Percentiles rank a stretch among this genome's conserved stretches.
phyloP scores from a whole-genome alignment of 1,140 invertebrate genomes.

The Subanguina moxae region DNA sequence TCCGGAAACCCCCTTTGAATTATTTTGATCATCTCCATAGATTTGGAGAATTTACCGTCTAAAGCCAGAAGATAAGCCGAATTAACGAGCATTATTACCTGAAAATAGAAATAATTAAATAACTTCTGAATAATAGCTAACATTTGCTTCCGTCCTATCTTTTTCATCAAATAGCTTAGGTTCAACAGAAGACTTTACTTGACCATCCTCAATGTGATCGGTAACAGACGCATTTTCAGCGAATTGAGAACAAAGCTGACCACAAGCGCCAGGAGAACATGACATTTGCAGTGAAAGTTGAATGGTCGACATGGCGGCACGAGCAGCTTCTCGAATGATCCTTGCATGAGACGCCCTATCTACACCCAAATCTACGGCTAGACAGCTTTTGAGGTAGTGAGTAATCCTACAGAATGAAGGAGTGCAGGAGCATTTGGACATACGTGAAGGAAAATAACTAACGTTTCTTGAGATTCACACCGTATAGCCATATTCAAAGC shows the following conservation, averaged over 20 bases:
- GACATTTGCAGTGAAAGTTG: slow-evolving; percentile 3
- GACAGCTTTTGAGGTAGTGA: slow-evolving; percentile 4
- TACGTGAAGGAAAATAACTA: neutral
- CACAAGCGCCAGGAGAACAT: neutral
- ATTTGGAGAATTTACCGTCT: slow-evolving; percentile 3
- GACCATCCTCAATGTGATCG: too few species aligned
- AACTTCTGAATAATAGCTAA: neutral
- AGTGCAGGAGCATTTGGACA: neutral
- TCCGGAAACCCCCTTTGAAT: neutral
- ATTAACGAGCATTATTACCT: slow-evolving; percentile 7
- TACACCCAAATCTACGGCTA: slow-evolving; percentile 4
- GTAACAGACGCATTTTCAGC: too few species aligned
- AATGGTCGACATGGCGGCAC: slow-evolving; percentile 7
- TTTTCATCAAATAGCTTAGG: neutral
- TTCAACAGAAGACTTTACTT: neutral
- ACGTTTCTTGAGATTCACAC: slow-evolving; percentile 4
- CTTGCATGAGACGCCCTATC: slow-evolving; percentile 11
- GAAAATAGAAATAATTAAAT: neutral
- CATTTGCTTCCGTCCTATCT: neutral
- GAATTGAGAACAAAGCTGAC: too few species aligned
- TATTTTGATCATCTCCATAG: neutral
- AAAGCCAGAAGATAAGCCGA: neutral
- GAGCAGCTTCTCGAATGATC: slow-evolving; percentile 7
- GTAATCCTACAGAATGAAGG: neutral
- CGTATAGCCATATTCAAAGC: slow-evolving; percentile 8